A percentile compares a stretch with the other conserved stretches of the same genome.
These are phyloP conservation scores for Poecilia velifera DNA, from an alignment of 2,797 vertebrate species.

Conservation along the genomic window DNA sequence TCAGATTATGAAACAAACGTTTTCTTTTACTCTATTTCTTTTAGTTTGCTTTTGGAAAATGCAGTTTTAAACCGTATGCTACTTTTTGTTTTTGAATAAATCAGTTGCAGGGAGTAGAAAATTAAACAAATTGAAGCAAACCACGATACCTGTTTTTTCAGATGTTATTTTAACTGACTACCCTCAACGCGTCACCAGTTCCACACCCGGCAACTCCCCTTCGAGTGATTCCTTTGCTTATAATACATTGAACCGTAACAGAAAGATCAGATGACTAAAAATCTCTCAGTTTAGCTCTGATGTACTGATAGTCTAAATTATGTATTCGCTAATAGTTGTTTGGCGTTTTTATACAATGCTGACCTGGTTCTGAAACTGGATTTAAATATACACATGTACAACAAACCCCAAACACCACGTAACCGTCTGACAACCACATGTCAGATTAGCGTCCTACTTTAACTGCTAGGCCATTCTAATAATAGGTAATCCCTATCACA, in stretches of 20 bases:
- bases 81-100: background rate
- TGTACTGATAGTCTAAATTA: background rate
- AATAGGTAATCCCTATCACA: constrained; percentile 64
- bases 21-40: background rate
- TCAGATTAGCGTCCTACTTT: constrained; percentile 58
- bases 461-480: constrained; percentile 55
- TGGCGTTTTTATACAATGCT: background rate
- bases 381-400: background rate
- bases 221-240: constrained; percentile 13
- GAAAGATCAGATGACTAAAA: background rate
- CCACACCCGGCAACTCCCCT: constrained; percentile 31
- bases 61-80: background rate
- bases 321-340: background rate
- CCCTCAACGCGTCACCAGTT: constrained; percentile 1
- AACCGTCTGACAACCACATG: constrained; percentile 17
- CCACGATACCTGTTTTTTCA: background rate
- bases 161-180: background rate
- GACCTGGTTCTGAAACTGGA: background rate
- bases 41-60: background rate
- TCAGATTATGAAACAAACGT: too few species aligned
- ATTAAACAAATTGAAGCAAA: background rate
- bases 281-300: background rate
- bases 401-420: constrained; percentile 25
- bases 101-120: background rate
- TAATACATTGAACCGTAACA: background rate